phyloP scores from a whole-genome alignment of 2,888 invertebrate genomes.

The Coenonympha glycerion region DNA sequence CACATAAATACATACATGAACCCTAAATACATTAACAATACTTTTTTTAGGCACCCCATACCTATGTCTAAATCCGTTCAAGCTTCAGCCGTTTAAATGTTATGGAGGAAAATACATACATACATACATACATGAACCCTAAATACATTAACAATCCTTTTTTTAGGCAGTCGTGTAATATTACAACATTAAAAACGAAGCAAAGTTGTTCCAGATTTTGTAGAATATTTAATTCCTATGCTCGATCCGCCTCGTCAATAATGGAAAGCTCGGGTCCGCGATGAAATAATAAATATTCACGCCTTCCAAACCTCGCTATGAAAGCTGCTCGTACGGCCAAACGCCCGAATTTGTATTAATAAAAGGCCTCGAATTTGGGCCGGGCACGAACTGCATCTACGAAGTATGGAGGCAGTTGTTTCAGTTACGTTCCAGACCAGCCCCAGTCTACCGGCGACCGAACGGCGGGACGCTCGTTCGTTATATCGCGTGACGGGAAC shows the following conservation, averaged over 20 bases:
- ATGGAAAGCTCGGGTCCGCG: constrained; percentile 3
- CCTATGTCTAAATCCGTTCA: too few relatives aligned
- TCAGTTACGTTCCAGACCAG: constrained; percentile 38
- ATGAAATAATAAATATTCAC: constrained; percentile 16
- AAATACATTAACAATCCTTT: too few relatives aligned
- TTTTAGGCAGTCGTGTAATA: too few relatives aligned
- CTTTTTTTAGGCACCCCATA: too few relatives aligned
- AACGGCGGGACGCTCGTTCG: constrained; percentile 41
- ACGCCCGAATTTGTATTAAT: constrained; percentile 34
- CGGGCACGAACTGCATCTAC: constrained; percentile 36
- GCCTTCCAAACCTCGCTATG: constrained; percentile 21
- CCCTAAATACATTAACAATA: too few relatives aligned
- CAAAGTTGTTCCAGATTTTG: too few relatives aligned
- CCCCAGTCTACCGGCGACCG: constrained; percentile 48
- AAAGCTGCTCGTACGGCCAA: constrained; percentile 23
- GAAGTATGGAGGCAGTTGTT: constrained; percentile 34
- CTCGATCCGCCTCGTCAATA: not conserved
- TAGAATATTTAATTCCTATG: not conserved
- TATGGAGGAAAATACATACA: too few relatives aligned
- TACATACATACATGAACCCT: too few relatives aligned
- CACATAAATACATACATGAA: too few relatives aligned
- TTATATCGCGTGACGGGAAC: constrained; percentile 18
- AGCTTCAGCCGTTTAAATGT: too few relatives aligned
- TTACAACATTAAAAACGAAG: too few relatives aligned
- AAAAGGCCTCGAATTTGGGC: constrained; percentile 35